phyloP scores from a whole-genome alignment of 2,797 vertebrate species.

The Chanos chanos region DNA sequence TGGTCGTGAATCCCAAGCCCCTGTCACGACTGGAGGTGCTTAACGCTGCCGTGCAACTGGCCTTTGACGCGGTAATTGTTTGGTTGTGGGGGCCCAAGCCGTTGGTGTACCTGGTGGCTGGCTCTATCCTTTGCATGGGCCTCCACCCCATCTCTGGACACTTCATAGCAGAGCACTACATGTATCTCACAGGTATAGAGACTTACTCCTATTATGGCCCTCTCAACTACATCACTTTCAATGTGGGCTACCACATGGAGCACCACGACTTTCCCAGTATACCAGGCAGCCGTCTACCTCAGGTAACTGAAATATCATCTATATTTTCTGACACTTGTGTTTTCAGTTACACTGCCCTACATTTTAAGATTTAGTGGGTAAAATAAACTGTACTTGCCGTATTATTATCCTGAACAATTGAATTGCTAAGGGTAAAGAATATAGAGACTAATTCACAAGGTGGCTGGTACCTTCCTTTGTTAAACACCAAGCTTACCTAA shows the following conservation, averaged over 20 bases:
- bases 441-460: too few species aligned
- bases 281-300: slow-evolving; percentile 87
- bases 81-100: slow-evolving; percentile 87
- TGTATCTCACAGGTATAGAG: slow-evolving; percentile 94
- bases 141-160: slow-evolving; percentile 96
- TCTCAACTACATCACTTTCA: slow-evolving; percentile 93
- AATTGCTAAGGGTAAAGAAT: too few species aligned
- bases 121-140: slow-evolving; percentile 86
- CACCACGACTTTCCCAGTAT: slow-evolving; percentile 98
- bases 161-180: slow-evolving; percentile 97
- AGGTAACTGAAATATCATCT: too few species aligned
- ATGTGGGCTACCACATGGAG: slow-evolving; percentile 96
- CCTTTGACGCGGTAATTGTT: slow-evolving; percentile 72
- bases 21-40: slow-evolving; percentile 82
- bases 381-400: too few species aligned
- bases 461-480: too few species aligned
- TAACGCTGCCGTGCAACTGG: slow-evolving; percentile 81
- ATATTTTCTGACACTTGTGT: too few species aligned
- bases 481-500: too few species aligned
- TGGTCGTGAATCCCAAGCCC: slow-evolving; percentile 88
- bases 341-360: too few species aligned
- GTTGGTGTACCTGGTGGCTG: slow-evolving; percentile 86
- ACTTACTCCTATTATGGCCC: slow-evolving; percentile 96
- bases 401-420: too few species aligned
- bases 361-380: too few species aligned